Conservation (phyloP, 53 echinoderm and acorn worm species). For the Pentamera pediparva region DNA sequence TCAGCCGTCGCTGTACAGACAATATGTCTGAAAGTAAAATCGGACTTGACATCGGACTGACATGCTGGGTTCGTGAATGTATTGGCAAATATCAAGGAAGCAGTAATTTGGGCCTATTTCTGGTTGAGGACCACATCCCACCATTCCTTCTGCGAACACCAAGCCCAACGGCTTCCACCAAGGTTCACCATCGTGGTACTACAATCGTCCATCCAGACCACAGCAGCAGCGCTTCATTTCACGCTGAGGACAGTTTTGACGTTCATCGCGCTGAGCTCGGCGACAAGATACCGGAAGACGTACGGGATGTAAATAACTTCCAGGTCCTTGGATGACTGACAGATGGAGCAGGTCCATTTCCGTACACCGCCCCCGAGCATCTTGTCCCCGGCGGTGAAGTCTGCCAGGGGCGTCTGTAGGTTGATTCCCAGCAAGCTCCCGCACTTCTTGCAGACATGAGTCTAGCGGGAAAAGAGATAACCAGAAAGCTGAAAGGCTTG, state of each 20-base stretch:
- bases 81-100: no score
- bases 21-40: no score
- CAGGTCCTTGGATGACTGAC: conserved; percentile 59
- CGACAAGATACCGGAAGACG: conserved; percentile 82
- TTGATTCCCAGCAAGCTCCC: conserved; percentile 79
- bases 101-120: no score
- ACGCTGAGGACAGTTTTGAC: conserved; percentile 76
- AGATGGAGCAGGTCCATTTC: conserved; percentile 79
- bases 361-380: conserved; percentile 42
- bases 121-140: no score
- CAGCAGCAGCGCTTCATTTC: conserved; percentile 30
- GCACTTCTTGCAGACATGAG: conserved; percentile 76
- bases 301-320: conserved; percentile 75
- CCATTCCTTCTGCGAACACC: no score
- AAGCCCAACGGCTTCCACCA: no score
- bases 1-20: no score
- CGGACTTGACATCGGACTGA: no score
- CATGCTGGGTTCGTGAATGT: no score
- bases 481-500: no score
- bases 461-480: conserved; percentile 50
- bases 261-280: conserved; percentile 92
- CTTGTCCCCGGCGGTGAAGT: conserved; percentile 37
- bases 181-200: no score
- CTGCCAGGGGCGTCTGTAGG: conserved; percentile 46
- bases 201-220: no score